A percentile compares a stretch with the other conserved stretches of the same genome.
These are phyloP conservation scores for Cyanoderma ruficeps DNA, from an alignment of 2,113 vertebrate genomes.

Conservation along the genomic window DNA sequence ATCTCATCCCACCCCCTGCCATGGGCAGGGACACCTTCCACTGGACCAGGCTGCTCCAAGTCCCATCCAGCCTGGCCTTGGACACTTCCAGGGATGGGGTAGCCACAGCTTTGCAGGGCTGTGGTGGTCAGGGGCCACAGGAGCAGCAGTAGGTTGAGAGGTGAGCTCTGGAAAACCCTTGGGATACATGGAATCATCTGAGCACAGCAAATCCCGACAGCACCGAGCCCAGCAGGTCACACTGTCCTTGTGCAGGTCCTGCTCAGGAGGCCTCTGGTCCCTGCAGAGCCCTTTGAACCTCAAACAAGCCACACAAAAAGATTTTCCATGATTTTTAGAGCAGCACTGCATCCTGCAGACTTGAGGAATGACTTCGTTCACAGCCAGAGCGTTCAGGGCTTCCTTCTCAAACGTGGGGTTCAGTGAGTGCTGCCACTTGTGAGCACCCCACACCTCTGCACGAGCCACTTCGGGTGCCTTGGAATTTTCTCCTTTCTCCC, in stretches of 20 bases:
- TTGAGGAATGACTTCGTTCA: rapidly evolving
- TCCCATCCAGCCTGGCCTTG: not conserved
- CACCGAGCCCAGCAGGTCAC: rapidly evolving
- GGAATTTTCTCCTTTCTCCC: not conserved
- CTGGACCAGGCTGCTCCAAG: not conserved
- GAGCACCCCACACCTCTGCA: not conserved
- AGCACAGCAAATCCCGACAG: rapidly evolving
- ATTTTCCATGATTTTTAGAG: not conserved
- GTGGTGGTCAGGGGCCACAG: not conserved
- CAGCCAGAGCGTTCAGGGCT: rapidly evolving
- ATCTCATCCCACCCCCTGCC: not conserved
- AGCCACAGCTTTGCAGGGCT: not conserved
- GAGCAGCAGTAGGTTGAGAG: not conserved
- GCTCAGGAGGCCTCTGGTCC: not conserved
- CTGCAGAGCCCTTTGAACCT: not conserved
- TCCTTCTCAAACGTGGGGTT: rapidly evolving
- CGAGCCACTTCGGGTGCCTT: rapidly evolving
- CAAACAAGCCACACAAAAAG: not conserved
- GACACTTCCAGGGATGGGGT: not conserved
- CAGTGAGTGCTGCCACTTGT: rapidly evolving
- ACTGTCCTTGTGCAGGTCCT: rapidly evolving
- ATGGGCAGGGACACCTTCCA: not conserved
- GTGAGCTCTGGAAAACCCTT: not conserved
- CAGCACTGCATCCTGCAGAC: rapidly evolving
- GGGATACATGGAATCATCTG: rapidly evolving